phyloP scores from a whole-genome alignment of 2,888 invertebrate species.

The Mythimna lalbum region DNA sequence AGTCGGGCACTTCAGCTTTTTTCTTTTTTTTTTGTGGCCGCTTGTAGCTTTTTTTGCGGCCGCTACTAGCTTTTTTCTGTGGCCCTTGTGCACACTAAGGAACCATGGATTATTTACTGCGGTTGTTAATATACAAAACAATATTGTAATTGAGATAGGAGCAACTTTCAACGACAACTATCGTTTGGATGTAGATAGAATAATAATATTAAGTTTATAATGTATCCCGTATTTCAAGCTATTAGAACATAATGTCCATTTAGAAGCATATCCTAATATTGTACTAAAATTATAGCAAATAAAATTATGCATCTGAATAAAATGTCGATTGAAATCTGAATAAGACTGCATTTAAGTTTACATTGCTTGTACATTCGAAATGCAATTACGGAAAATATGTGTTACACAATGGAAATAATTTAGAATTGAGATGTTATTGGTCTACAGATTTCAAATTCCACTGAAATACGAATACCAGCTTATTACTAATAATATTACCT shows the following conservation, averaged over 20 bases:
- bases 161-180: background rate
- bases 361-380: constrained; percentile 31
- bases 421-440: constrained; percentile 25
- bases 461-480: constrained; percentile 24
- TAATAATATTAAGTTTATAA: background rate
- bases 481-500: constrained; percentile 26
- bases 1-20: too few species aligned
- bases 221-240: background rate
- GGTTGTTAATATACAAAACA: background rate
- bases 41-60: too few species aligned
- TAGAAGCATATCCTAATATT: constrained; percentile 13
- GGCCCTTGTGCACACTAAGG: too few species aligned
- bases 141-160: background rate
- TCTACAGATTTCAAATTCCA: constrained; percentile 9
- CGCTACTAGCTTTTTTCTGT: too few species aligned
- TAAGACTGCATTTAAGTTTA: constrained; percentile 32
- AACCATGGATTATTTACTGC: background rate
- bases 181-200: background rate
- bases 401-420: constrained; percentile 26
- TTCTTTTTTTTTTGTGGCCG: too few species aligned
- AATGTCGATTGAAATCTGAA: constrained; percentile 36
- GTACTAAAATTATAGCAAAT: constrained; percentile 32
- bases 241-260: constrained; percentile 12
- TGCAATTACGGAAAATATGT: constrained; percentile 36
- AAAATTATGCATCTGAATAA: constrained; percentile 43